Conservation (phyloP, 2,888 invertebrate genomes). For the Scaptomyza polygonia region DNA sequence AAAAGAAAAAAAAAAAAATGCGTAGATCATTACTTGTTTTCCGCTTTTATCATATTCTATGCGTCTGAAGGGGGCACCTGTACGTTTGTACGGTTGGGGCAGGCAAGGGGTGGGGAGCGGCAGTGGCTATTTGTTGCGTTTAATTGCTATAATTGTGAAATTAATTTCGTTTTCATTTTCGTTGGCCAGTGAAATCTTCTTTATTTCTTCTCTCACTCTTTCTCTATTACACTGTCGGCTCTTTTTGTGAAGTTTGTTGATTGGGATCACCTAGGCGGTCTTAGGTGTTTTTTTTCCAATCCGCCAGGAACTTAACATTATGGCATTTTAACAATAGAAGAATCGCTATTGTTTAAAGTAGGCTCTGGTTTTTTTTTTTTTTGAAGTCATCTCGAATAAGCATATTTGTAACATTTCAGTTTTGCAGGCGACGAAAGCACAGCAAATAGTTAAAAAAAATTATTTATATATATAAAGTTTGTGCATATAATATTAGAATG, state of each 20-base stretch:
- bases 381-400: too few species aligned
- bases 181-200: constrained; percentile 68
- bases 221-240: constrained; percentile 27
- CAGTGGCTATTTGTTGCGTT: constrained; percentile 59
- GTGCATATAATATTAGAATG: too few species aligned
- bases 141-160: constrained; percentile 80
- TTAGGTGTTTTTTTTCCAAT: too few species aligned
- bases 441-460: too few species aligned
- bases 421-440: too few species aligned
- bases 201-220: constrained; percentile 5
- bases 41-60: constrained; percentile 53
- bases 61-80: constrained; percentile 35
- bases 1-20: too few species aligned
- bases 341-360: too few species aligned
- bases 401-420: too few species aligned
- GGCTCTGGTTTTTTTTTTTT: too few species aligned
- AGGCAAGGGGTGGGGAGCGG: background rate
- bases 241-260: constrained; percentile 47
- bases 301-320: too few species aligned
- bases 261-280: constrained; percentile 51
- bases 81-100: constrained; percentile 1
- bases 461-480: too few species aligned
- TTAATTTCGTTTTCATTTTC: constrained; percentile 78
- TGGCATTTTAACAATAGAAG: too few species aligned
- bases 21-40: constrained; percentile 70